Base-by-base conservation (phyloP, 2,888 invertebrate species). In the Aricia artaxerxes region DNA sequence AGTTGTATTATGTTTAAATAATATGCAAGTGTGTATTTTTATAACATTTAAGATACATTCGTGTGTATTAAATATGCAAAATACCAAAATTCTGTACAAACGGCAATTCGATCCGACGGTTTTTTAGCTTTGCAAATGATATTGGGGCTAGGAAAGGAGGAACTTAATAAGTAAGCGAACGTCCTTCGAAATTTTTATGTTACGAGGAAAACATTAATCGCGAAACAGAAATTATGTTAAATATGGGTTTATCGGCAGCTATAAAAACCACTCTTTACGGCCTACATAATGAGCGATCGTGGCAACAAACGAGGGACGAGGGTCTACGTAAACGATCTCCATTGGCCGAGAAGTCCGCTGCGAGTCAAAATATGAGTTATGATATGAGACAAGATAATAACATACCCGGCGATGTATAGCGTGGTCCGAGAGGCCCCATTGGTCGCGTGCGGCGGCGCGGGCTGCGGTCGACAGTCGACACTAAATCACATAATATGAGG, bases 241-340 rank as follows among this genome's bases (percentile, higher is more conserved):
- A 69, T 69, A 69, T 69, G 38, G 69, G 38, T 69, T 69, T 69
- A 69, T 69, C 35, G 69, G 5, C 69, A 16, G 35, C 69, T 69
- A 69, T 69, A 35, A 69, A 69, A 24, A 5, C 35, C 35, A 69
- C 35, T 16, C 4, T 69, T 69, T 64, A 64, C 9, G 31, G 69
- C 11, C 11, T 35, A 13, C 4, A 69, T 35, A 13, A 4, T 31
- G 35, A 31, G 69, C 35, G 61, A 9, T 38, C 69, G 13, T 5
- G 4, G 69, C 13, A 35, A 69, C 35, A 24, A 69, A 16, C 13
- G 69, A 11, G 5, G 1, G 9, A 64, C 24, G 35, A 35, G 7
- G 64, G 24, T 2, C 7, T 64, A 31, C 24, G 69, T 69, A 69
- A 69, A 69, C 11, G 31, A 69, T 69, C 35, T 69, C 69, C 35